Percentiles rank a stretch among this genome's conserved stretches.
phyloP scores from a whole-genome alignment of 2,888 invertebrate species.

The Amiota mariae region DNA sequence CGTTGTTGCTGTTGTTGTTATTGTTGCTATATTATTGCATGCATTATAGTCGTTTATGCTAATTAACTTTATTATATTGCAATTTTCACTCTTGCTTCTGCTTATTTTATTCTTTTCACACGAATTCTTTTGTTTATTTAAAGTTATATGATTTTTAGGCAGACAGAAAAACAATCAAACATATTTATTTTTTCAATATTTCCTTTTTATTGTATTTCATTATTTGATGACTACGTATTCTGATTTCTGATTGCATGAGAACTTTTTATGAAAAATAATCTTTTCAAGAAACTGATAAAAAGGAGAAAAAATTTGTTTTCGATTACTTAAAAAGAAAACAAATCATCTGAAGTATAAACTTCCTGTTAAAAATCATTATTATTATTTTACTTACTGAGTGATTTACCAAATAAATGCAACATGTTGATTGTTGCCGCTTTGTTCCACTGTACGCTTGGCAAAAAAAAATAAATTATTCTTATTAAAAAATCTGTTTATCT shows the following conservation, averaged over 20 bases:
- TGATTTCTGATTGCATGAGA: neutral
- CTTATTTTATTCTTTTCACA: constrained; percentile 9
- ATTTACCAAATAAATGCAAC: constrained; percentile 12
- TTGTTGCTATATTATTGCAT: constrained; percentile 3
- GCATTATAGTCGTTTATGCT: neutral
- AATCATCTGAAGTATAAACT: neutral
- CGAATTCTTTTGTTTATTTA: neutral
- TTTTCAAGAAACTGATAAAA: neutral
- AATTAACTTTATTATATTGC: constrained; percentile 17
- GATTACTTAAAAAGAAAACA: neutral
- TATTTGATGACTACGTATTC: neutral
- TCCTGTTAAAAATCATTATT: neutral
- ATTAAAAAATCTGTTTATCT: neutral
- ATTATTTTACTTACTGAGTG: constrained; percentile 19
- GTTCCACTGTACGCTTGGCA: constrained; percentile 17
- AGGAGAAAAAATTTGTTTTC: neutral
- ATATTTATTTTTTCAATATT: neutral
- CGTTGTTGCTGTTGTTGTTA: constrained; percentile 36
- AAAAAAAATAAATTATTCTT: neutral
- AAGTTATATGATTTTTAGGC: neutral
- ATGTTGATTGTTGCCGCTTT: neutral
- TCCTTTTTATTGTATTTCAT: neutral
- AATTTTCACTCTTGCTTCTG: constrained; percentile 1
- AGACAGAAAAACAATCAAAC: neutral
- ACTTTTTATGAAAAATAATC: neutral